Base-by-base conservation (phyloP, 2,113 vertebrate genomes). In the Lota lota region DNA sequence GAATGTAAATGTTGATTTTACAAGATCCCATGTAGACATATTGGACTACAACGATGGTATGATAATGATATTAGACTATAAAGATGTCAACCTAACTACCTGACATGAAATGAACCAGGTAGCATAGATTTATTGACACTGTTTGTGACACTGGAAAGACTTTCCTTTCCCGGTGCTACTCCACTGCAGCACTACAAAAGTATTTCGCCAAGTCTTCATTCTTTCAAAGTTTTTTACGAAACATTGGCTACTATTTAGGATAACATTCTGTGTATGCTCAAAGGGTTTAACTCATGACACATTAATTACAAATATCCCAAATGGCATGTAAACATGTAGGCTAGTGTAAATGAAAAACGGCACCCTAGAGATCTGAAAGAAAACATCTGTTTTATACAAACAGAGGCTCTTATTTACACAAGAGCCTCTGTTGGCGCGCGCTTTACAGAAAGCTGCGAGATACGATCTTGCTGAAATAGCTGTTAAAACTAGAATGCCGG, bases 361-460 rank as follows among this genome's bases (percentile, higher is more conserved):
- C 21, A 69, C 21, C 79, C 73, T 6, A 1, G 40, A 56, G 53
- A 56, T 47, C 7, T 63, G 61, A 86, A 85, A 81, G 81, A 80
- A 85, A 84, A 83, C 87, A 89, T 87, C 85, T 90, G 84, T 58
- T 74, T 50, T 78, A 59, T 81, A 62, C 79, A 82, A 81, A 83
- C 71, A 78, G 50, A 77, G 80, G 78, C 73, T 72, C 71, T 71
- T 72, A 73, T 2, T 54, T 22, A 20, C 12, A 10, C 18, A 57
- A 12, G 24, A 57, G 22, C 40, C 40, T 47, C 40, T 47, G 40
- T 47, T 47, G 14, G 36, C 22, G 17, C 18, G 40, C 15, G 3
- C 68, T 24, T 33, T 63, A 40, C 61, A 73, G 18, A 64, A 33
- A 24, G 19, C 36, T 60, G 56, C 51, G 36, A 58, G 20, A 63